Conservation (phyloP, 2,113 vertebrate genomes). For the Malurus elegans region DNA sequence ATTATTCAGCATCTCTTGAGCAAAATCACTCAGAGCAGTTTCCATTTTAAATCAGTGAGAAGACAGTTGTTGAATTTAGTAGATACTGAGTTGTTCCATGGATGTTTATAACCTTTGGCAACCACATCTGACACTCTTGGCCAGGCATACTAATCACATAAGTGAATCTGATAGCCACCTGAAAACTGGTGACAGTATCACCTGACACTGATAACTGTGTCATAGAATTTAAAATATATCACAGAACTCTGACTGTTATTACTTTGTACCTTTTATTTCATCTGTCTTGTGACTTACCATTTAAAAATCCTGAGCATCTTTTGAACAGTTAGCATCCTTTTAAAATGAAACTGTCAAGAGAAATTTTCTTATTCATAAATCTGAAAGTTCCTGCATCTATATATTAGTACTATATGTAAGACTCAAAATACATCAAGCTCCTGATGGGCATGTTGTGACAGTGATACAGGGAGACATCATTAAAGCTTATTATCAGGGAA, state of each 20-base stretch:
- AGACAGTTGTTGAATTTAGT: neutral
- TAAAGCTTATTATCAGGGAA: slow-evolving; percentile 9
- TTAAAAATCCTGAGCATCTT: slow-evolving; percentile 27
- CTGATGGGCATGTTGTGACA: slow-evolving; percentile 9
- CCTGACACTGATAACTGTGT: neutral
- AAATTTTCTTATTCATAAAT: slow-evolving; percentile 32
- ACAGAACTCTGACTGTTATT: neutral
- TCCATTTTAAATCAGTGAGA: neutral
- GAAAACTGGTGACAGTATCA: neutral
- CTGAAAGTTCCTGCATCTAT: neutral
- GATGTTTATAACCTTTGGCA: slow-evolving; percentile 1
- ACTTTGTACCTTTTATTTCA: neutral
- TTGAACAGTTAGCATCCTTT: neutral
- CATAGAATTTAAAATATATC: neutral
- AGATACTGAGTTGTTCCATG: neutral
- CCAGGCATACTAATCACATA: neutral
- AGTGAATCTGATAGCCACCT: neutral
- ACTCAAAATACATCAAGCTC: neutral
- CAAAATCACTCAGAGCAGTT: neutral
- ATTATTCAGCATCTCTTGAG: slow-evolving; percentile 39
- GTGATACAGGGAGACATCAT: neutral
- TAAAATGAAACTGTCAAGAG: slow-evolving; percentile 28
- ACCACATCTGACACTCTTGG: neutral
- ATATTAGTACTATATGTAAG: neutral
- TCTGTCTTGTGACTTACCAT: neutral